A percentile compares a stretch with the other conserved stretches of the same genome.
Conservation (phyloP, 1,140 invertebrate species). For the Leptinotarsa undecemlineata region DNA sequence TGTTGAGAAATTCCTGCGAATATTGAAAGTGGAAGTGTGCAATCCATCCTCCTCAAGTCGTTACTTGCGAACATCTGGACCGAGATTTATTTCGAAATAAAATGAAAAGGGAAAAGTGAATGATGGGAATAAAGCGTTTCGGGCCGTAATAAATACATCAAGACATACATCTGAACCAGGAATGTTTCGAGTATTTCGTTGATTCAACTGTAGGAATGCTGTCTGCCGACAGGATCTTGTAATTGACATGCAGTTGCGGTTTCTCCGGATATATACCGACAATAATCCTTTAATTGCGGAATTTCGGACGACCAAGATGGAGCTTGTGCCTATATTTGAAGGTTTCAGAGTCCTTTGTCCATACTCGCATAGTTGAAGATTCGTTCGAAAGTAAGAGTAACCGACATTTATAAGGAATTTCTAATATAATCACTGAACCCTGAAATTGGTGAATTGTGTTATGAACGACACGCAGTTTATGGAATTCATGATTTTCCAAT, state of each 20-base stretch:
- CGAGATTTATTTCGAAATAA: not conserved
- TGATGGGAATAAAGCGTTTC: slow-evolving; percentile 10
- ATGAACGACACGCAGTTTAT: no score
- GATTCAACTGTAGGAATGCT: slow-evolving; percentile 45
- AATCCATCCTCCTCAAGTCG: not conserved
- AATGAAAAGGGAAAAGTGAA: slow-evolving; percentile 12
- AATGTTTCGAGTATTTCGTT: slow-evolving; percentile 41
- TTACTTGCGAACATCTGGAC: not conserved
- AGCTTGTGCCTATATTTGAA: slow-evolving; percentile 32
- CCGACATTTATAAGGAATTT: not conserved
- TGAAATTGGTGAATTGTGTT: no score
- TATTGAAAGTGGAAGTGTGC: not conserved
- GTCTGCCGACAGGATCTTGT: slow-evolving; percentile 37
- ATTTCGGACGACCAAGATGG: slow-evolving; percentile 24
- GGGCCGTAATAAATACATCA: slow-evolving; percentile 44
- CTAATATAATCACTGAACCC: not conserved
- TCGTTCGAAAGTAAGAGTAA: not conserved
- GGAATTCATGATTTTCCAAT: no score
- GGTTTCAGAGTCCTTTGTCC: slow-evolving; percentile 11
- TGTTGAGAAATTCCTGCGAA: not conserved
- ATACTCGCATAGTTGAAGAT: not conserved
- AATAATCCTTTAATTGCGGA: slow-evolving; percentile 34
- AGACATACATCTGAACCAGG: slow-evolving; percentile 36
- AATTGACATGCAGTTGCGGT: slow-evolving; percentile 45
- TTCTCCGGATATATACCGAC: slow-evolving; percentile 31